Evolutionary conservation across 1,140 invertebrate genomes (phyloP), one percentile per base, ranked within the genome.

Genomic region (Geopemphigus sp.): DNA sequence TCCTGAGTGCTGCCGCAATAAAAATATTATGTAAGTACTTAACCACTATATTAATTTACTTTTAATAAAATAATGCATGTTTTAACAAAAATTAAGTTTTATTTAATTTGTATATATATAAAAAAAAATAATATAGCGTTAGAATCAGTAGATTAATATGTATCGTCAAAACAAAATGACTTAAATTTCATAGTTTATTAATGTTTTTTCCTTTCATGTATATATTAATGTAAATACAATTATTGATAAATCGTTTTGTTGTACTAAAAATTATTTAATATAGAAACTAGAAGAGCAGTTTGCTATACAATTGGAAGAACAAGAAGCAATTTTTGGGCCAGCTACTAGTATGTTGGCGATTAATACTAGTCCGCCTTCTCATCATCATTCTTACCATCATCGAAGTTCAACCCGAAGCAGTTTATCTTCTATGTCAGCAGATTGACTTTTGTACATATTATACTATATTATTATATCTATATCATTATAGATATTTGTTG

Each of bases 281-380:
- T 87, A 95, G 94, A 91, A 89, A 87, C 85, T 96, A 83, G 94
- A 96, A 86, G 93, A 95, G 84, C 92, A 94, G 83, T 95, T 96
- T 85, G 88, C 88, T 74, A 87, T 90, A 81, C 93, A 96, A 85
- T 85, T 93, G 81, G 93, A 94, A 83, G 93, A 95, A 83, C 94
- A 95, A 86, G 93, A 95, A 85, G 88, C 90, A 72, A 90, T 94
- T 83, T 95, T 90, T 82, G 88, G 89, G 0, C 86, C 85, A 53
- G 87, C 85, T 82, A 88, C 86, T 78, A 86, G 87, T 82, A 86
- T 88, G 80, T 86, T 92, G 82, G 90, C 90, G 24, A 83, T 89
- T 59, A 90, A 91, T 85, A 86, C 91, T 64, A 86, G 90, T 17
- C 84, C 89, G 80, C 70, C 82, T 74, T 74, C 87, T 85, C 19